Conservation (phyloP, 2,113 vertebrate genomes). For the Brachyistius frenatus region DNA sequence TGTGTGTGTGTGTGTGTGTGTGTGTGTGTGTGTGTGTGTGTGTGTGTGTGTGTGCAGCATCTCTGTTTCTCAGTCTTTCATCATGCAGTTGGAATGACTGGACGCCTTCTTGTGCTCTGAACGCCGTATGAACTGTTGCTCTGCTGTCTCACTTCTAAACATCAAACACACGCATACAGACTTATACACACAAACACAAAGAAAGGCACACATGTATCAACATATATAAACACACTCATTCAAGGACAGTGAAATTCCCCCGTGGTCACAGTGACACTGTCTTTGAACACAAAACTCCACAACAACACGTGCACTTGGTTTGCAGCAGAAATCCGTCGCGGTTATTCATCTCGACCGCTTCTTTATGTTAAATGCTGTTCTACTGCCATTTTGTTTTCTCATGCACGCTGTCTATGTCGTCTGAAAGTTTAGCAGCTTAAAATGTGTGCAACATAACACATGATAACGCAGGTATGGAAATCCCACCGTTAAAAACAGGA, state of each 20-base stretch:
- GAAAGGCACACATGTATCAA: background rate
- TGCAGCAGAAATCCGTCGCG: too few relatives aligned
- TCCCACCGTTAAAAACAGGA: too few relatives aligned
- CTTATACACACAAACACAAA: constrained; percentile 1
- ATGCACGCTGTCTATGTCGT: too few relatives aligned
- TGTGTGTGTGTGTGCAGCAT: constrained; percentile 13
- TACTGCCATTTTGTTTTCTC: too few relatives aligned
- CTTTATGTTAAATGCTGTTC: too few relatives aligned
- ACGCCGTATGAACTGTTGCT: constrained; percentile 61
- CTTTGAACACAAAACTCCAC: too few relatives aligned
- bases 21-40: background rate
- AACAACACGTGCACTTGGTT: too few relatives aligned
- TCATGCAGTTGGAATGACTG: constrained; percentile 72
- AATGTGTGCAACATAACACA: too few relatives aligned
- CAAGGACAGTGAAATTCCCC: constrained; percentile 1
- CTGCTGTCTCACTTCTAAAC: constrained; percentile 53
- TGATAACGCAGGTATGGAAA: too few relatives aligned
- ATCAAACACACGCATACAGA: constrained; percentile 56
- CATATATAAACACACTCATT: constrained; percentile 6
- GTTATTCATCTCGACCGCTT: too few relatives aligned
- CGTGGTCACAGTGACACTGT: background rate
- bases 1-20: background rate
- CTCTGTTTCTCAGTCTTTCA: constrained; percentile 77
- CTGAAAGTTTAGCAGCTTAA: too few relatives aligned
- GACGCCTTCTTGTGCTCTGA: constrained; percentile 58